A percentile compares a stretch with the other conserved stretches of the same genome.
Conservation (phyloP, 2,797 vertebrate species). For the Poeciliopsis presidionis region DNA sequence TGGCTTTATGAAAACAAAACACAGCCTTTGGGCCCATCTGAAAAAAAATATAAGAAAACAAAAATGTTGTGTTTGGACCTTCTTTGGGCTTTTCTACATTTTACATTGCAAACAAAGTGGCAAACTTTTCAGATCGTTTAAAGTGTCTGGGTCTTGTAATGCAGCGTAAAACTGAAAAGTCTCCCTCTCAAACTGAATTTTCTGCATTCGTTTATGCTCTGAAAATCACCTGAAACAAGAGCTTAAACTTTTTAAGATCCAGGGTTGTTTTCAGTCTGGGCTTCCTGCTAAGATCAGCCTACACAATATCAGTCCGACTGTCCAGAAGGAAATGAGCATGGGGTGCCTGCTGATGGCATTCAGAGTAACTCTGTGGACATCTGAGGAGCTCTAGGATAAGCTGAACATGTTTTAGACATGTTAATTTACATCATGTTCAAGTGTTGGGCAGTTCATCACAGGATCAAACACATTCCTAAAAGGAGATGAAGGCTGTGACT, state of each 20-base stretch:
- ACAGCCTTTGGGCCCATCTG: conserved; percentile 4
- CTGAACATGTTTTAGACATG: not conserved
- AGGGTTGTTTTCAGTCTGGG: conserved; percentile 2
- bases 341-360: not conserved
- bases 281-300: conserved; percentile 4
- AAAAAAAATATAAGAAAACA: not conserved
- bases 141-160: not conserved
- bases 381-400: not conserved
- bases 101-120: not conserved
- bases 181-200: conserved; percentile 2
- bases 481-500: not conserved
- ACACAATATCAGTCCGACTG: not conserved
- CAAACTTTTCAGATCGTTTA: not conserved
- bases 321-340: conserved; percentile 1
- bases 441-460: not conserved
- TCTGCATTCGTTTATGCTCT: not conserved
- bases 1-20: not conserved
- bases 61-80: not conserved
- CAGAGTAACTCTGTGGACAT: not conserved
- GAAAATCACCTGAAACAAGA: not conserved
- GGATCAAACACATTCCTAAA: not conserved
- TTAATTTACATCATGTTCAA: not conserved
- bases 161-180: conserved; percentile 1
- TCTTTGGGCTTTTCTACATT: not conserved
- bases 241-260: not conserved